phyloP scores from a whole-genome alignment of 2,797 vertebrate species.

The Sebastiscus tertius region DNA sequence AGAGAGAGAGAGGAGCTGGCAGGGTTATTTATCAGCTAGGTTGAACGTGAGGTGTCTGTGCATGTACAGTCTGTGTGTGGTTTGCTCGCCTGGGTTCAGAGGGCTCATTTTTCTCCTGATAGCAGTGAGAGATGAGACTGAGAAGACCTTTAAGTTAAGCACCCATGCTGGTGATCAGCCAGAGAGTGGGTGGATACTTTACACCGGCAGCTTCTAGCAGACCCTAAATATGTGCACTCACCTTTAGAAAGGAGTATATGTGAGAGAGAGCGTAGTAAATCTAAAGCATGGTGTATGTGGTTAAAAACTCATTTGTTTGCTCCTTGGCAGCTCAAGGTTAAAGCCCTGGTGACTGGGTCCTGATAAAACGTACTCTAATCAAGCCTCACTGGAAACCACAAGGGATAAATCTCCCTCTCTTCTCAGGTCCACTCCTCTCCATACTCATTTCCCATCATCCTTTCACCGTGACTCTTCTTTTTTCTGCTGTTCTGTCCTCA shows the following conservation, averaged over 20 bases:
- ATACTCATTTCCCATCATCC: conserved; percentile 25
- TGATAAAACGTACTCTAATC: conserved; percentile 80
- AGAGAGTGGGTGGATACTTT: conserved; percentile 13
- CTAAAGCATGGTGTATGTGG: conserved; percentile 45
- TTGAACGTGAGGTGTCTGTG: not conserved
- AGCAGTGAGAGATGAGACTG: conserved; percentile 11
- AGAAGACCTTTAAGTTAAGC: conserved; percentile 8
- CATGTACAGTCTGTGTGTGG: conserved; percentile 16
- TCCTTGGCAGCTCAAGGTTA: conserved; percentile 80
- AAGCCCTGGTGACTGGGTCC: conserved; percentile 65
- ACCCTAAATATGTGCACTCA: conserved; percentile 23
- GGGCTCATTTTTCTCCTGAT: conserved; percentile 21
- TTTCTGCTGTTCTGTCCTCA: conserved; percentile 20
- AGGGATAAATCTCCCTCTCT: conserved; percentile 66
- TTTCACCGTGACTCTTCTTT: conserved; percentile 11
- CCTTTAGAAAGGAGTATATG: conserved; percentile 17
- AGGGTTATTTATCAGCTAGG: conserved; percentile 59
- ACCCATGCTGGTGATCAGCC: conserved; percentile 13
- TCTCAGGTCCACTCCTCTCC: conserved; percentile 26
- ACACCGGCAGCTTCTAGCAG: not conserved
- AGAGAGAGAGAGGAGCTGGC: conserved; percentile 4
- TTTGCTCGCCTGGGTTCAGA: conserved; percentile 8
- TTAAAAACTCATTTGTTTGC: conserved; percentile 80
- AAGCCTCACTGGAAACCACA: conserved; percentile 67
- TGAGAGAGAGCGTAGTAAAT: conserved; percentile 43